These are phyloP conservation scores for Stichopus chloronotus DNA, from an alignment of 35 echinoderm and acorn worm genomes.

Conservation along the genomic window DNA sequence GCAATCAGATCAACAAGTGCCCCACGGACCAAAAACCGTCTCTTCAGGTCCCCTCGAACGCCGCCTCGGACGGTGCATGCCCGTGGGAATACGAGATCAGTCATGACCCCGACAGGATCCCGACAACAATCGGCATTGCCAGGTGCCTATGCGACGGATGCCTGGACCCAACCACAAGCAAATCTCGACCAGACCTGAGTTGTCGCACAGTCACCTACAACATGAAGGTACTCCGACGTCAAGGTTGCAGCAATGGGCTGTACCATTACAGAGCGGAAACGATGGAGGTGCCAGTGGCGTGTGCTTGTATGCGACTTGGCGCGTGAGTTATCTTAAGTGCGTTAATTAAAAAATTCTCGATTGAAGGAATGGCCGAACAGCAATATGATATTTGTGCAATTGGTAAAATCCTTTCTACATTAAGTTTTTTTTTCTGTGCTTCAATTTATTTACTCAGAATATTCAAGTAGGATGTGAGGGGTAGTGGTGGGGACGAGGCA, in stretches of 20 bases:
- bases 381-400: no score
- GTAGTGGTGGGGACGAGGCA: no score
- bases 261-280: neutral
- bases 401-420: no score
- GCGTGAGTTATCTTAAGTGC: no score
- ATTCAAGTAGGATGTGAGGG: no score
- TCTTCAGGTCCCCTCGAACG: neutral
- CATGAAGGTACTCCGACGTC: neutral
- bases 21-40: neutral
- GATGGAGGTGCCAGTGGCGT: neutral
- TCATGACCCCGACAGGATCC: constrained; percentile 32
- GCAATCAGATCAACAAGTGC: neutral
- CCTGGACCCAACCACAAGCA: neutral
- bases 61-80: neutral
- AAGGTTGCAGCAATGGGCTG: neutral
- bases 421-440: no score
- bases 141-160: constrained; percentile 19
- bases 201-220: neutral
- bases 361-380: no score
- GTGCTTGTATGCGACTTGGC: constrained; percentile 20
- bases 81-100: constrained; percentile 33
- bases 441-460: no score
- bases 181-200: neutral
- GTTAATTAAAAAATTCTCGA: no score
- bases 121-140: constrained; percentile 9